phyloP scores from a whole-genome alignment of 1,140 invertebrate genomes.

The Drosophila eugracilis region DNA sequence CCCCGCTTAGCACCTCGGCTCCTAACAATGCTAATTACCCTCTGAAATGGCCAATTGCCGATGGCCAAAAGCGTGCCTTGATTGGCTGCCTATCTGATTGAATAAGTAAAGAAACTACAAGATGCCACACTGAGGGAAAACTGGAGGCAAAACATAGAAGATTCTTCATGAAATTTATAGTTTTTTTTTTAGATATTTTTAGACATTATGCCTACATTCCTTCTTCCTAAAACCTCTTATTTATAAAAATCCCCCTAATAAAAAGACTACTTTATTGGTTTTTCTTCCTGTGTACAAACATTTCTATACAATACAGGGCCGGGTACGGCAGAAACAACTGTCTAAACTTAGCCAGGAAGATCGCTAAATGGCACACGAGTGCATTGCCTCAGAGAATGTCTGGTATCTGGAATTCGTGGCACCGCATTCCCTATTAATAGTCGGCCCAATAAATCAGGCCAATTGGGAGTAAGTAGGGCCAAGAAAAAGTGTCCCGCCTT shows the following conservation, averaged over 20 bases:
- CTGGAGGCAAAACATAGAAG: neutral
- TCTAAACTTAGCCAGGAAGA: slow-evolving; percentile 61
- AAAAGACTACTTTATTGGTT: neutral
- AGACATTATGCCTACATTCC: no score
- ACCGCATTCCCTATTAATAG: slow-evolving; percentile 51
- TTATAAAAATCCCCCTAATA: no score
- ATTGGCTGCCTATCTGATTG: slow-evolving; percentile 26
- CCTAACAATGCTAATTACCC: slow-evolving; percentile 52
- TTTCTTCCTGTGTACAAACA: slow-evolving; percentile 1
- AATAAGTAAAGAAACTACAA: slow-evolving; percentile 2
- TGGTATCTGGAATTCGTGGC: slow-evolving; percentile 40
- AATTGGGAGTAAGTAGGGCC: slow-evolving; percentile 17
- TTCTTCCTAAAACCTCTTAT: no score
- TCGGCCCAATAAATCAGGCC: slow-evolving; percentile 32
- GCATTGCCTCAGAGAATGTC: slow-evolving; percentile 61
- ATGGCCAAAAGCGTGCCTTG: slow-evolving; percentile 50
- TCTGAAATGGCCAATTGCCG: slow-evolving; percentile 52
- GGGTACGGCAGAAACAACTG: slow-evolving; percentile 19
- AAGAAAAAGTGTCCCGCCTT: neutral
- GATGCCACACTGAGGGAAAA: slow-evolving; percentile 4
- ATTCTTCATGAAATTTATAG: neutral
- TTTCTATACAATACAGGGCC: neutral
- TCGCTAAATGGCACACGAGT: slow-evolving; percentile 73
- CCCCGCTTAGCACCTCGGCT: slow-evolving; percentile 40
- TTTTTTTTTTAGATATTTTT: no score